Base-by-base conservation (phyloP, 2,113 vertebrate species). In the Notechis scutatus region DNA sequence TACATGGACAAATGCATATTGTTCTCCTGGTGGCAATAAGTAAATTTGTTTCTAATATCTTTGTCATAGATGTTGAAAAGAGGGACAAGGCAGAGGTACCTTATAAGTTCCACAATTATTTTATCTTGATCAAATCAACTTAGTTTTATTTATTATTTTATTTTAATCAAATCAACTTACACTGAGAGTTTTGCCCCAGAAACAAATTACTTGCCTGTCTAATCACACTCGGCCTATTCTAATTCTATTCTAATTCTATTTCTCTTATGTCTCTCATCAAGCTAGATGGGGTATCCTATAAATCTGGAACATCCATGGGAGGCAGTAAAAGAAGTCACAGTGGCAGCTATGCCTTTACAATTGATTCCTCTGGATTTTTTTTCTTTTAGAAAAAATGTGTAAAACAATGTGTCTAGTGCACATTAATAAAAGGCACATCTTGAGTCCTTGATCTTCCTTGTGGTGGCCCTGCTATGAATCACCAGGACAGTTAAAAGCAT, bases 401-500 rank as follows among this genome's bases (percentile, higher is more conserved):
- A 39, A 39, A 39, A 39, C n/a, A 81, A 81, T 39, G n/a, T 39
- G 69, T 39, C 15, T n/a, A 39, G 69, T 81, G n/a, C n/a, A 8
- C 5, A 81, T 74, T 74, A 39, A 74, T 39, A 74, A 20, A 34
- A 34, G 69, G 14, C n/a, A 34, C n/a, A 74, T 39, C 14, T 81
- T 81, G 69, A 81, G 15, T 74, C 12, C n/a, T 74, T 74, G 64
- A 34, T 34, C 64, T 74, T 34, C n/a, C 64, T 34, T 81, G 5
- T 20, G 69, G 69, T 81, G n/a, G 5, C 18, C 2, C n/a, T 20
- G 15, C 47, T 0, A 0, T 0, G 20, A 94, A 91, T 4, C n/a
- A 23, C 91, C 93, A 45, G 54, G 86, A 23, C 29, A 61, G 0
- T 85, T 47, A 57, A 95, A 95, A 1, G 1, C 81, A 86, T 93